Base-by-base conservation (phyloP, 2,797 vertebrate species). In the Gouania willdenowi region DNA sequence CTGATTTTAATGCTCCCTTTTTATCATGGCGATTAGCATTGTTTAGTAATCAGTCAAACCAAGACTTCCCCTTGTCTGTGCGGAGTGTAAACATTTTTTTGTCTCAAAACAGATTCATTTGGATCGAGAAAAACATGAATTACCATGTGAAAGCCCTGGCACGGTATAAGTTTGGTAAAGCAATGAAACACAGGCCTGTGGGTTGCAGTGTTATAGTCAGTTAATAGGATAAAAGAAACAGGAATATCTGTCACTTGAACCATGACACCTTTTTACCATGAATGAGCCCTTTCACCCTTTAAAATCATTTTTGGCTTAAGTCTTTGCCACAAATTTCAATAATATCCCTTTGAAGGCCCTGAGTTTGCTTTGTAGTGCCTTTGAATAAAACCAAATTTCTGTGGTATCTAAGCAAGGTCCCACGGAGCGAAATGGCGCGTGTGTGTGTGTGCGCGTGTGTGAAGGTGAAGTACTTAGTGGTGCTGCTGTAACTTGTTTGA, bases 1-100 rank as follows among this genome's bases (percentile, higher is more conserved):
- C 60, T 79, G 75, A 82, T 85, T 85, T 85, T 76, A 81, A 77
- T 75, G 75, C 64, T 74, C 55, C 71, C 45, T 77, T 77, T 84
- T 78, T 83, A 83, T 84, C 78, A 49, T 50, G 67, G 66, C 66
- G 79, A 85, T 84, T 83, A 81, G 51, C 49, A 22, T 76, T 85
- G 81, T 85, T 85, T 85, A 82, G 75, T 43, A 73, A 71, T 83
- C 71, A 66, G 57, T 62, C 77, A 71, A 71, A 74, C 43, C 58
- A 2, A 80, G 75, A 79, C 74, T 79, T 82, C 77, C 64, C 72
- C 66, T 46, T 42, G 59, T 60, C 60, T 51, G 15, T 35, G 63
- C 5, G 24, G n/a, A 79, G 65, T 65, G 74, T 87, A 84, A 83
- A 87, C 81, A 86, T 67, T 71, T 60, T 73, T 68, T 72, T 71